A percentile compares a stretch with the other conserved stretches of the same genome.
These are phyloP conservation scores for Rhodeus uyekii DNA, from an alignment of 2,797 vertebrate genomes.

Conservation along the genomic window DNA sequence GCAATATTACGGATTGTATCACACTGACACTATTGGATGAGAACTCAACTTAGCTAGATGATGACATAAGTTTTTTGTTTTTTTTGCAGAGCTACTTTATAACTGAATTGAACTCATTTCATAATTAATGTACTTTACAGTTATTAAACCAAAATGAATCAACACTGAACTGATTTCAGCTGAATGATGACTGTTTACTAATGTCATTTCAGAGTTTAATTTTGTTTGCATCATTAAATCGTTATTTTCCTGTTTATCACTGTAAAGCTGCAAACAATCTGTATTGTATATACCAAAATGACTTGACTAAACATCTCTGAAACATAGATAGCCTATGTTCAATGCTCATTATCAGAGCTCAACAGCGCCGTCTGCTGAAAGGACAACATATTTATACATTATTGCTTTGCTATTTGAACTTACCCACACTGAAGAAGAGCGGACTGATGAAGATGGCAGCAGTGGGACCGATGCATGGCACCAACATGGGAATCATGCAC, in stretches of 20 bases:
- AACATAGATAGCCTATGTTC: neutral
- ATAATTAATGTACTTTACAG: neutral
- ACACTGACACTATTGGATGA: neutral
- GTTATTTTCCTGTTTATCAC: neutral
- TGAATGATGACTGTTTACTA: neutral
- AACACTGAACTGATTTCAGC: neutral
- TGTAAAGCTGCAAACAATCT: neutral
- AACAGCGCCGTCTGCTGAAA: conserved; percentile 18
- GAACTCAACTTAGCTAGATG: neutral
- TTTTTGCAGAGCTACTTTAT: neutral
- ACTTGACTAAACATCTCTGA: neutral
- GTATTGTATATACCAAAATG: neutral
- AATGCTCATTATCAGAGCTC: neutral
- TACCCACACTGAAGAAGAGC: conserved; percentile 83
- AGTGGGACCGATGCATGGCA: conserved; percentile 77
- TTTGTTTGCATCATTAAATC: neutral
- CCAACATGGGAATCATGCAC: conserved; percentile 83
- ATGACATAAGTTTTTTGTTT: too few relatives aligned
- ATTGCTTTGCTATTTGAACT: conserved; percentile 51
- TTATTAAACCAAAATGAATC: neutral
- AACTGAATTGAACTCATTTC: neutral
- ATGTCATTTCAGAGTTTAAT: neutral
- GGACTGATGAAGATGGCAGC: conserved; percentile 77
- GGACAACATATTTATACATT: neutral
- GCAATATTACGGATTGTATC: neutral